A percentile compares a stretch with the other conserved stretches of the same genome.
Conservation (phyloP, 2,113 vertebrate species). For the Spilogale gracilis region DNA sequence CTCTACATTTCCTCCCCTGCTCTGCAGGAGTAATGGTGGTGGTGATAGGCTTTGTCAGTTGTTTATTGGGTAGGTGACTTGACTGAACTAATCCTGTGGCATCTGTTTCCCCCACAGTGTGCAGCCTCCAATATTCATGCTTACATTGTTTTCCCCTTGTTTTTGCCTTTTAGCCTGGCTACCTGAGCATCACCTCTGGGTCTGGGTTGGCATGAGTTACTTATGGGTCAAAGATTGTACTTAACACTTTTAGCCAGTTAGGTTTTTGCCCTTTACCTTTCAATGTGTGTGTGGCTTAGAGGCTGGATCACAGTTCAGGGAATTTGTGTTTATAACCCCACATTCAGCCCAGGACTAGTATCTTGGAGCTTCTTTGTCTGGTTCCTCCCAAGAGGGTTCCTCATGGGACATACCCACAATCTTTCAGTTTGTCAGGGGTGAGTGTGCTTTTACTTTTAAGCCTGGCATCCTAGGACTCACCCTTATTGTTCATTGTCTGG, state of each 20-base stretch:
- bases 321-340: neutral
- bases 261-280: neutral
- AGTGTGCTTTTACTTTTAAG: constrained; percentile 33
- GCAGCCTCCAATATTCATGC: neutral
- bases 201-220: neutral
- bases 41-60: neutral
- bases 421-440: neutral
- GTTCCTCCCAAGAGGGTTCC: neutral
- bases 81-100: neutral
- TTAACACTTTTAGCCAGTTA: neutral
- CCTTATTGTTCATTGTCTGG: neutral
- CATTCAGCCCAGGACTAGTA: neutral
- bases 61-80: neutral
- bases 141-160: neutral
- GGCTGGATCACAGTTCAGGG: neutral
- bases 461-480: neutral
- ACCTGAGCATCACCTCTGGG: neutral
- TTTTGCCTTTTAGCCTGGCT: neutral
- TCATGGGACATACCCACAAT: neutral
- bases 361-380: neutral
- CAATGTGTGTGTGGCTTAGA: neutral
- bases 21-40: neutral
- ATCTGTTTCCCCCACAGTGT: neutral
- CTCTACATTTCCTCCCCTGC: neutral
- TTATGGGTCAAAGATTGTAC: neutral